Evolutionary conservation across 2,888 invertebrate genomes (phyloP).

Genomic region (Coelopa pilipes): DNA sequence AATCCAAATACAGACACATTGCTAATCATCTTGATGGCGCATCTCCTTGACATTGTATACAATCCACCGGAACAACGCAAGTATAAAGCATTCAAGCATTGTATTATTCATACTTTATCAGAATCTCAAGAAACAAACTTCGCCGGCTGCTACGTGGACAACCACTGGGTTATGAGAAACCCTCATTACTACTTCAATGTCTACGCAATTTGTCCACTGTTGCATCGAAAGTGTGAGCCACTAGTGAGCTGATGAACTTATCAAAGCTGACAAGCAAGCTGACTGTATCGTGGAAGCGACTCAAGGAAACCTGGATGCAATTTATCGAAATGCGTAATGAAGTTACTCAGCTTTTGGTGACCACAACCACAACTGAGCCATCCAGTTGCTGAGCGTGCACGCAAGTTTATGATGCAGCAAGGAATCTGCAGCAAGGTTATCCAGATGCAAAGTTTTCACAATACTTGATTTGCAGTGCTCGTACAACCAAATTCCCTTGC

Average conservation of each 20-base stretch:
- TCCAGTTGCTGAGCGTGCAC: constrained; percentile 41
- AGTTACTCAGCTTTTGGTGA: no score
- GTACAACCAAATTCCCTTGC: no score
- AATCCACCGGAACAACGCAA: constrained; percentile 24
- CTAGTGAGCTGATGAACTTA: constrained; percentile 13
- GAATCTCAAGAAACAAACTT: constrained; percentile 35
- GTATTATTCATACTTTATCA: constrained; percentile 26
- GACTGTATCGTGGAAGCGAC: neutral
- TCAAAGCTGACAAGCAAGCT: constrained; percentile 13
- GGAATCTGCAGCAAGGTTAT: constrained; percentile 63
- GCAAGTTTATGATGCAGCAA: constrained; percentile 46
- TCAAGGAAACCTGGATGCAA: neutral
- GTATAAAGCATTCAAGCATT: constrained; percentile 33
- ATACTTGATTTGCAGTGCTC: constrained; percentile 49
- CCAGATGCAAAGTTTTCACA: constrained; percentile 49
- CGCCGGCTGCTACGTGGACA: constrained; percentile 30
- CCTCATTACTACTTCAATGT: constrained; percentile 31
- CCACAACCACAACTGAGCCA: constrained; percentile 35
- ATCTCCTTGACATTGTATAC: constrained; percentile 21
- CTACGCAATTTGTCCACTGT: constrained; percentile 26
- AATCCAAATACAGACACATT: constrained; percentile 20
- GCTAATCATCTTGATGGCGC: neutral
- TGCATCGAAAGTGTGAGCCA: neutral
- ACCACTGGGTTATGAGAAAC: constrained; percentile 33
- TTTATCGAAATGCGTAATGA: neutral